A percentile compares a stretch with the other conserved stretches of the same genome.
phyloP scores from a whole-genome alignment of 2,797 vertebrate species.

The Cossypha heuglini region DNA sequence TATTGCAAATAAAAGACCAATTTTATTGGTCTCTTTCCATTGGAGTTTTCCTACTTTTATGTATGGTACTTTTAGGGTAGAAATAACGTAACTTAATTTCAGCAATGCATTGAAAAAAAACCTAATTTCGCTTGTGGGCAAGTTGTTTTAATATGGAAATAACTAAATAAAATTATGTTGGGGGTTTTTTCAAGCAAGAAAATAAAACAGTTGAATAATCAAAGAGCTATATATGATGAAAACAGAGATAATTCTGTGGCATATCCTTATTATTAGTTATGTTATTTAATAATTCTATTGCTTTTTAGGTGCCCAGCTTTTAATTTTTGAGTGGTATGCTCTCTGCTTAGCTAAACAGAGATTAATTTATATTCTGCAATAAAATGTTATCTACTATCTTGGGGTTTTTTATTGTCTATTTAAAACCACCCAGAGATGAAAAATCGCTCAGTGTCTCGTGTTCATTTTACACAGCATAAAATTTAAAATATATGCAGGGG shows the following conservation, averaged over 20 bases:
- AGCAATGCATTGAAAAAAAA: background rate
- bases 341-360: constrained; percentile 11
- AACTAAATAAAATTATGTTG: background rate
- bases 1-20: background rate
- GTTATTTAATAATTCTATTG: background rate
- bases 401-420: background rate
- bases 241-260: background rate
- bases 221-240: background rate
- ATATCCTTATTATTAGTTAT: background rate
- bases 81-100: background rate
- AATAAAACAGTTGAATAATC: background rate
- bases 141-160: background rate
- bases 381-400: constrained; percentile 4
- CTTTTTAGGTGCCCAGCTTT: background rate
- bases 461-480: background rate
- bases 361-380: constrained; percentile 19
- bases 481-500: background rate
- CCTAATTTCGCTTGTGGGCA: background rate
- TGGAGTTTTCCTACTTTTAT: background rate
- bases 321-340: background rate
- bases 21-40: background rate
- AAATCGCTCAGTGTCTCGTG: background rate
- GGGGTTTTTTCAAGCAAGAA: background rate
- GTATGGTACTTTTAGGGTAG: background rate
- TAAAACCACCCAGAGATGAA: background rate